Evolutionary conservation across 1,140 invertebrate genomes (phyloP).

Genomic region (Drosophila lowei): DNA sequence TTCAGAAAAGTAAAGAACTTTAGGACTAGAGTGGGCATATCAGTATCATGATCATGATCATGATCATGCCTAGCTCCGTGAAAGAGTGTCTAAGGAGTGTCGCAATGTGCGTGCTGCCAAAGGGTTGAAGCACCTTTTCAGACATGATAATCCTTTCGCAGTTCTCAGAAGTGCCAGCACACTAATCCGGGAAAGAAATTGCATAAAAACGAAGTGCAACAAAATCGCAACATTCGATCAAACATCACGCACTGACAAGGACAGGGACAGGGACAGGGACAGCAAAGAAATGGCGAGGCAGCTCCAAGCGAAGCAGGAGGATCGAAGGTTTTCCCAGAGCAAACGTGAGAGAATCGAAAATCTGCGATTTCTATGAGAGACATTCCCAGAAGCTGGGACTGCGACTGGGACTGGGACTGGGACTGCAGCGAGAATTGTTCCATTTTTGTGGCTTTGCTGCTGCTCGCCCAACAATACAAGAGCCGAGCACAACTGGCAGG

Average conservation of each 20-base stretch:
- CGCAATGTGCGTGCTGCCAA: neutral
- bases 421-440: constrained; percentile 47
- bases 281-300: neutral
- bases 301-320: neutral
- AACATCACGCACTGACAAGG: constrained; percentile 59
- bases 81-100: too few relatives aligned
- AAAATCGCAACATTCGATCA: constrained; percentile 73
- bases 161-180: constrained; percentile 34
- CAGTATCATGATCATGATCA: too few relatives aligned
- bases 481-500: constrained; percentile 11
- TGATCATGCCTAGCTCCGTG: too few relatives aligned
- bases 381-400: constrained; percentile 65
- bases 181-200: constrained; percentile 39
- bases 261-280: too few relatives aligned
- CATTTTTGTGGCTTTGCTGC: constrained; percentile 70
- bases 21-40: too few relatives aligned
- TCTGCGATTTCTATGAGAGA: constrained; percentile 15
- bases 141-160: constrained; percentile 58
- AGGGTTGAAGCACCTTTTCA: neutral
- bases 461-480: constrained; percentile 24
- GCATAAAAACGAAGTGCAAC: constrained; percentile 46
- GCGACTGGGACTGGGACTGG: constrained; percentile 39
- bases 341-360: constrained; percentile 60
- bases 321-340: constrained; percentile 42
- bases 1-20: too few relatives aligned